Base-by-base conservation (phyloP, 2,113 vertebrate genomes). In the Gambusia affinis region DNA sequence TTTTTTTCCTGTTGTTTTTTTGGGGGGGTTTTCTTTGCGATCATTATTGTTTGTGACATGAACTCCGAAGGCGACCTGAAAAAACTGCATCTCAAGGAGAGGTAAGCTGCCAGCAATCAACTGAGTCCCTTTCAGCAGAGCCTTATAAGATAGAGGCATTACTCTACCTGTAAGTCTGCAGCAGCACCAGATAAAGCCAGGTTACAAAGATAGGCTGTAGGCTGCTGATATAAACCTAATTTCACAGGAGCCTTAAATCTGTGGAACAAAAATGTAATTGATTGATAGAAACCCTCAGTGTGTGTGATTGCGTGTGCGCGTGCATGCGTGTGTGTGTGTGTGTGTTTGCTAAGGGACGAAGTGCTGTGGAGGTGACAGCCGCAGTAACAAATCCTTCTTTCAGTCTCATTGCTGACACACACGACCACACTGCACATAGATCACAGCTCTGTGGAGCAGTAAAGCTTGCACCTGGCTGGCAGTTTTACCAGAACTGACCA, bases 361-460 rank as follows among this genome's bases (percentile, higher is more conserved):
- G 66, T 70, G 60, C 68, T 72, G 70, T 80, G 73, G 70, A 63
- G 22, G 28, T 29, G 57, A 72, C 60, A 72, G 67, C 67, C 67
- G 64, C 64, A 47, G 70, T 72, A 77, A 75, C 89, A 87, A 92
- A 93, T 91, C 86, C 72, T 79, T 51, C 72, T 80, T 51, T 67
- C 70, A 47, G 76, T 78, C 80, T 87, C 70, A 57, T 54, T 65
- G 72, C 22, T 19, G 73, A 90, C 61, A 88, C 71, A 75, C 72
- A 83, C 72, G 76, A 69, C 74, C 87, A 85, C 78, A 60, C 24
- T 12, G 1, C 31, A 57, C 67, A 87, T 85, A 79, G 76, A 91
- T 85, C 83, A 75, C 27, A 27, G 69, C 70, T 85, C 70, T 71
- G 44, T 29, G 64, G 78, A 85, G 80, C 66, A 70, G 64, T 81